Conservation (phyloP, 2,113 vertebrate species). For the Rissa tridactyla region DNA sequence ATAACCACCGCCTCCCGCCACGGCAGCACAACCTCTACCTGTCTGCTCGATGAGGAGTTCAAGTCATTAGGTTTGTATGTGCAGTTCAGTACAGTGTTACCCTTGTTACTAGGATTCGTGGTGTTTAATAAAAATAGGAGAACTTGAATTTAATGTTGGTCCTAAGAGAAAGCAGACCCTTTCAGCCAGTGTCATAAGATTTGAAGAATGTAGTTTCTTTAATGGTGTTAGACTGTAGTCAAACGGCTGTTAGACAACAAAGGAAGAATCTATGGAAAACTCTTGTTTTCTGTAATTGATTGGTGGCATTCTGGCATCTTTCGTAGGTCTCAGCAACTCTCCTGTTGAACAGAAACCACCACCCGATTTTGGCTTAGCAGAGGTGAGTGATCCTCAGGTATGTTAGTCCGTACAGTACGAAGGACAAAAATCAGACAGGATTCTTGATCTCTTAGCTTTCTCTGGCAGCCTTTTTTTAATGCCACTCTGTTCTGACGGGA, state of each 20-base stretch:
- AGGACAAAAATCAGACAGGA: neutral
- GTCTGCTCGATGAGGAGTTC: conserved; percentile 68
- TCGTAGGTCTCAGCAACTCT: conserved; percentile 19
- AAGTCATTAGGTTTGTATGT: conserved; percentile 67
- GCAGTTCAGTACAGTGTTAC: accelerated
- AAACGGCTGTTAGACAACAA: neutral
- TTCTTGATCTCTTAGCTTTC: neutral
- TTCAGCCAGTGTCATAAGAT: neutral
- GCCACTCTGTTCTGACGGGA: neutral
- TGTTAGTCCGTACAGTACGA: neutral
- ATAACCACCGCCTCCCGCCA: neutral
- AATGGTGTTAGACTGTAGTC: neutral
- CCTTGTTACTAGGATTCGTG: accelerated
- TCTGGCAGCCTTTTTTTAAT: neutral
- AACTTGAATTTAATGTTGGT: neutral
- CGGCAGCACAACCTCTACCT: neutral
- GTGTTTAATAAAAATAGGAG: neutral
- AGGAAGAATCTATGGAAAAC: neutral
- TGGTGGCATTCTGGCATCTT: neutral
- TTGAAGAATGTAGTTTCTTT: neutral
- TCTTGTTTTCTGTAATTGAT: neutral
- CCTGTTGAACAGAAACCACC: neutral
- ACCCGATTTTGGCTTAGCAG: neutral
- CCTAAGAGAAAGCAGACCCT: neutral
- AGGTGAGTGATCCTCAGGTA: conserved; percentile 15